Conservation (phyloP, 37 sponge, comb jelly and placozoan species). For the Beroe ovata region DNA sequence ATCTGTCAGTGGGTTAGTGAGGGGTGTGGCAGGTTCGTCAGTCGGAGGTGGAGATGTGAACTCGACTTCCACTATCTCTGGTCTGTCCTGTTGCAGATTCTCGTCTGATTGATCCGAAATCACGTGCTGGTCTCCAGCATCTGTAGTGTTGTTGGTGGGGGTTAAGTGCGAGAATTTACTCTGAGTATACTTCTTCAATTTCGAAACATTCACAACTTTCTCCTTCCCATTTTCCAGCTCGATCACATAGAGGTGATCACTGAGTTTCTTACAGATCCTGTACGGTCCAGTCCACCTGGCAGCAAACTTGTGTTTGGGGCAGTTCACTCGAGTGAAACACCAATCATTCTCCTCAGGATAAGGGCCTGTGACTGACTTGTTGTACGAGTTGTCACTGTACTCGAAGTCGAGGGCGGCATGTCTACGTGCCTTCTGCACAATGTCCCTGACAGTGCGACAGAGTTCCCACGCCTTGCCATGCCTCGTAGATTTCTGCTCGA, state of each 20-base stretch:
- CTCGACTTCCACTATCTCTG: too few species aligned
- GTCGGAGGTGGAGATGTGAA: too few species aligned
- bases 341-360: slow-evolving; percentile 7
- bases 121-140: too few species aligned
- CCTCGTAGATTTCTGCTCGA: background rate
- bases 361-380: background rate
- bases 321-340: background rate
- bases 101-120: too few species aligned
- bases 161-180: slow-evolving; percentile 20
- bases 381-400: slow-evolving; percentile 2
- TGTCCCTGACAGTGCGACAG: background rate
- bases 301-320: background rate
- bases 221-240: slow-evolving; percentile 16
- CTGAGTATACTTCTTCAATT: background rate
- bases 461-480: background rate
- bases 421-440: background rate
- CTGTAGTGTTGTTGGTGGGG: too few species aligned
- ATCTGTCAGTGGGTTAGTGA: too few species aligned
- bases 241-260: background rate
- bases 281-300: background rate
- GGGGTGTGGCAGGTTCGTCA: too few species aligned
- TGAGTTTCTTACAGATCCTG: background rate
- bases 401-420: slow-evolving; percentile 11
- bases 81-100: too few species aligned
- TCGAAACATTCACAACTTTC: background rate